phyloP scores from a whole-genome alignment of 2,113 vertebrate species.

The Cyprinodon tularosa region DNA sequence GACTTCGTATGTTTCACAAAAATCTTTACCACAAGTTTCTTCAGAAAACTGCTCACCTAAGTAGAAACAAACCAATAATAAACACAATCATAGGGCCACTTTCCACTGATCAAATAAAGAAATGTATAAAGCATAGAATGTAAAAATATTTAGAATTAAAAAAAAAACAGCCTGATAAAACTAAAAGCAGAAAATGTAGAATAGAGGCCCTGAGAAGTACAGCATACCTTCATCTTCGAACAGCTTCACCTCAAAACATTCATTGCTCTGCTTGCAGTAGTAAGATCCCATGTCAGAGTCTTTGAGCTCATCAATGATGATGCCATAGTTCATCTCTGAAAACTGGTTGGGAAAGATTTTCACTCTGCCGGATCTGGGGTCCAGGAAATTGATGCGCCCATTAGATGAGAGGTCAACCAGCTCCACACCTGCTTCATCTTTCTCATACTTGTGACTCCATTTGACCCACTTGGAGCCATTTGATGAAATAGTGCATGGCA shows the following conservation, averaged over 20 bases:
- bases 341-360: slow-evolving; percentile 62
- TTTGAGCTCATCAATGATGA: slow-evolving; percentile 59
- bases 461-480: fast-evolving
- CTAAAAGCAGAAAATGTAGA: too few species aligned
- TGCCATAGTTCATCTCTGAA: slow-evolving; percentile 66
- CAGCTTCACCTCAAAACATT: slow-evolving; percentile 48
- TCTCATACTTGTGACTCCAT: slow-evolving; percentile 38
- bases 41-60: slow-evolving; percentile 17
- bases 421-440: neutral
- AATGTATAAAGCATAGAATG: neutral
- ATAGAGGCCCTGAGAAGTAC: neutral
- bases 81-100: neutral
- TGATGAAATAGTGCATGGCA: slow-evolving; percentile 48
- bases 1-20: neutral
- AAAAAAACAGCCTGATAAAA: too few species aligned
- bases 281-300: slow-evolving; percentile 65
- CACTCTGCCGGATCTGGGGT: slow-evolving; percentile 61
- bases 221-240: neutral
- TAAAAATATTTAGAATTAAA: too few species aligned
- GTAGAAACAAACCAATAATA: neutral
- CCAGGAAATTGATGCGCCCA: slow-evolving; percentile 28
- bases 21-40: neutral
- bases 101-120: neutral
- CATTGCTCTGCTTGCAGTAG: slow-evolving; percentile 24
- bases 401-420: slow-evolving; percentile 4